Evolutionary conservation across 2,797 vertebrate genomes (phyloP), one percentile per base, ranked within the genome.

Genomic region (Phrynocephalus guinanensis): DNA sequence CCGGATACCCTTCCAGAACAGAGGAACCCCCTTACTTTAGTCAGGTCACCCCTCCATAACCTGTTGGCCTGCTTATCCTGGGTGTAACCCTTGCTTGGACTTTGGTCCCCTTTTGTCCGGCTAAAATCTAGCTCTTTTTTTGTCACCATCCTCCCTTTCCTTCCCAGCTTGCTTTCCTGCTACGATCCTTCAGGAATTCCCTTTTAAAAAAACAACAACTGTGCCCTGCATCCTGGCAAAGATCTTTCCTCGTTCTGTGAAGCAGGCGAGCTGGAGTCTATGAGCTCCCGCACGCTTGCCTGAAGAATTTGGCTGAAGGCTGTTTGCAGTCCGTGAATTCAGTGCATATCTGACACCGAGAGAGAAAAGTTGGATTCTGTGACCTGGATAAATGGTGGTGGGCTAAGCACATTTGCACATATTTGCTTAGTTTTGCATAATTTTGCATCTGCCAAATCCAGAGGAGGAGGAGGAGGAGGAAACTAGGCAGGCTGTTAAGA

Each of bases 31-130:
- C 0, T 24, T 52, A 44, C 77, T 52, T 72, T 71, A 81, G 79
- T 71, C 30, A 0, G 0, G 0, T 0, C 0, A 8, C 33, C 24
- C n/a, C 20, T 1, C 33, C 8, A 2, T 20, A 9, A 26, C 5
- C 13, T 1, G 13, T 20, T 67, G 3, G 10, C 28, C 3, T 38
- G 3, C 38, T 33, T 48, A 26, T 1, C 4, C 30, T 66, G 2
- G 1, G n/a, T 10, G 7, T 13, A 18, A 33, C 66, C 6, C 26
- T 7, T 11, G 11, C 38, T 63, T 26, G 10, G 16, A 30, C 70
- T 9, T 0, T 10, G 22, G 50, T 79, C 33, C 10, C 15, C 22
- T 3, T n/a, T 24, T 2, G n/a, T n/a, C 70, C 50, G 56, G 66
- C 44, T 22, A 10, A 75, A 50, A n/a, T 2, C 63, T 6, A 16